Evolutionary conservation across 1,140 invertebrate genomes (phyloP).

Genomic region (Calliopsis andreniformis): DNA sequence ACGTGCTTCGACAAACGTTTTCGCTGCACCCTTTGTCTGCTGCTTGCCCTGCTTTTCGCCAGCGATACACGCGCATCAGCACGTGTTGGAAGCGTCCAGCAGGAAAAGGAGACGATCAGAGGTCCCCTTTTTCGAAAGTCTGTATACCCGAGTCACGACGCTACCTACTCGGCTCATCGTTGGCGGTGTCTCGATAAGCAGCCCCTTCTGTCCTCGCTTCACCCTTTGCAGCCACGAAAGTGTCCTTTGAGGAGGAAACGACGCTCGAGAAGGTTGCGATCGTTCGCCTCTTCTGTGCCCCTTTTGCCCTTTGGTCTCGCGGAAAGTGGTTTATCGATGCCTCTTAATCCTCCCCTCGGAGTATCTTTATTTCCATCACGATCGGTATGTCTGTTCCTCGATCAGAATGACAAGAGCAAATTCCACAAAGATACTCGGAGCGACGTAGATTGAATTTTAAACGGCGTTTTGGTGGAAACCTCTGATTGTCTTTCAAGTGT

Average conservation of each 20-base stretch:
- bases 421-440: too few relatives aligned
- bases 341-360: conserved; percentile 4
- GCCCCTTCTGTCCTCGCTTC: neutral
- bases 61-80: conserved; percentile 8
- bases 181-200: conserved; percentile 1
- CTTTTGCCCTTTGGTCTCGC: neutral
- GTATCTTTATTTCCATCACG: conserved; percentile 26
- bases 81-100: neutral
- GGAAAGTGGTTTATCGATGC: conserved; percentile 10
- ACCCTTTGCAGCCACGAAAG: neutral
- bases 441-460: conserved; percentile 23
- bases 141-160: conserved; percentile 8
- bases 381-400: neutral
- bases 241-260: conserved; percentile 3
- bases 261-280: neutral
- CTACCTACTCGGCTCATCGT: neutral
- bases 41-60: conserved; percentile 26
- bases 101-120: conserved; percentile 16
- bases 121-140: neutral
- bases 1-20: conserved; percentile 46
- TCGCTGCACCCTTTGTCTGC: conserved; percentile 51
- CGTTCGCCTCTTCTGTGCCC: too few relatives aligned
- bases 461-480: neutral
- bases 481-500: neutral
- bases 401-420: neutral